phyloP scores from a whole-genome alignment of 1,140 invertebrate genomes.

The Papilio helenus region DNA sequence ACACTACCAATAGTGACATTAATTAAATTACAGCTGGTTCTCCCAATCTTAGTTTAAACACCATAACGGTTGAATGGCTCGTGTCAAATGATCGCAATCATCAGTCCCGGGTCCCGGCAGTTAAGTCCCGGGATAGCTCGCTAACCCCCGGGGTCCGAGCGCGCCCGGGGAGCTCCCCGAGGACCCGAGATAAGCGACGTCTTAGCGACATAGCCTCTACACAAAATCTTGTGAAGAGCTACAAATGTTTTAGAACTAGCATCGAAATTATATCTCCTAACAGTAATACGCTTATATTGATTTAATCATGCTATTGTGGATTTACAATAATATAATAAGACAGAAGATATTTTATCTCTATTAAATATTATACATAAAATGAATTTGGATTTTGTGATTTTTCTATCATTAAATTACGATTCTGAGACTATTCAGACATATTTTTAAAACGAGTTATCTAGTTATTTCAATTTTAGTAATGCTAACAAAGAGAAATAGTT shows the following conservation, averaged over 20 bases:
- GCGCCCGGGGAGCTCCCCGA: background rate
- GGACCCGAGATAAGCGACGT: constrained; percentile 12
- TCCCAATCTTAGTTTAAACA: background rate
- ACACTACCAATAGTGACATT: too few species aligned
- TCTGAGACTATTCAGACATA: too few species aligned
- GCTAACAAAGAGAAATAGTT: too few species aligned
- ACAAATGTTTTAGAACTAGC: background rate
- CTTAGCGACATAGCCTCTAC: background rate
- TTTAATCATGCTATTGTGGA: background rate
- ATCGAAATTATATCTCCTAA: background rate
- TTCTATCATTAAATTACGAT: background rate
- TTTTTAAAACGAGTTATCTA: too few species aligned
- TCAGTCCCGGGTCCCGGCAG: background rate
- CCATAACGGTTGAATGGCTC: background rate
- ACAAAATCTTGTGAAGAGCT: background rate
- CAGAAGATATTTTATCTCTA: background rate
- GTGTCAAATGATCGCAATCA: background rate
- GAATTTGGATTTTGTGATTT: background rate
- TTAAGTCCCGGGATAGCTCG: constrained; percentile 8
- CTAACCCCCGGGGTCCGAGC: constrained; percentile 15
- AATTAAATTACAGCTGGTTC: background rate
- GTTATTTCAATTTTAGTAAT: too few species aligned
- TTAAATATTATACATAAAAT: background rate
- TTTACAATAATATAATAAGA: background rate
- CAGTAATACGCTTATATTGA: background rate